These are phyloP conservation scores for Neuroterus valhalla DNA, from an alignment of 1,140 invertebrate species.

Conservation along the genomic window DNA sequence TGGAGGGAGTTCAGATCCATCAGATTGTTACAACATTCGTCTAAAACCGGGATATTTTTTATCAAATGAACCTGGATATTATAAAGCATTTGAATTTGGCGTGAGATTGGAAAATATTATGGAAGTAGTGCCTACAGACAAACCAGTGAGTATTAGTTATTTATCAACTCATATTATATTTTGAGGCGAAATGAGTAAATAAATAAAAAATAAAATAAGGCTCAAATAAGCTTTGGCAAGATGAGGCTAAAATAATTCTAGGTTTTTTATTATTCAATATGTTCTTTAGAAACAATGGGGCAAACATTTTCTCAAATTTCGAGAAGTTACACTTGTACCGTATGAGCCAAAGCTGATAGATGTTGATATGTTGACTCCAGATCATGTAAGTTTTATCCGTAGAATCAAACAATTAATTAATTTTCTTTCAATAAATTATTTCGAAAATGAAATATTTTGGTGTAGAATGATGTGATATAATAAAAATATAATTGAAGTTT, in stretches of 20 bases:
- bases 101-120: conserved; percentile 94
- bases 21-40: conserved; percentile 52
- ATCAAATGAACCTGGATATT: conserved; percentile 88
- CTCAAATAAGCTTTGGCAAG: too few relatives aligned
- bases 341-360: conserved; percentile 95
- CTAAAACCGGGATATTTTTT: conserved; percentile 90
- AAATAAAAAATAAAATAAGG: background rate
- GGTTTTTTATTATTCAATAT: background rate
- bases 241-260: too few relatives aligned
- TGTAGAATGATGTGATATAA: conserved; percentile 32
- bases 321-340: conserved; percentile 91
- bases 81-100: conserved; percentile 90
- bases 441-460: too few relatives aligned
- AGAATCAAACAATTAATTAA: conserved; percentile 17
- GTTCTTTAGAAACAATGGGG: conserved; percentile 69
- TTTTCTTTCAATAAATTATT: too few relatives aligned
- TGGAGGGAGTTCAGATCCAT: conserved; percentile 51
- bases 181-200: conserved; percentile 24
- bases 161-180: conserved; percentile 22
- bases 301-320: conserved; percentile 82
- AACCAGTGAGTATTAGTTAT: conserved; percentile 56
- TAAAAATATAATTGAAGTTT: conserved; percentile 34
- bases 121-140: conserved; percentile 82
- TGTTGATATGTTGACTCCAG: conserved; percentile 82
- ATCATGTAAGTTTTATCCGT: conserved; percentile 78